Percentiles rank a stretch among this genome's conserved stretches.
Conservation (phyloP, 2,113 vertebrate species). For the Xyrauchen texanus region DNA sequence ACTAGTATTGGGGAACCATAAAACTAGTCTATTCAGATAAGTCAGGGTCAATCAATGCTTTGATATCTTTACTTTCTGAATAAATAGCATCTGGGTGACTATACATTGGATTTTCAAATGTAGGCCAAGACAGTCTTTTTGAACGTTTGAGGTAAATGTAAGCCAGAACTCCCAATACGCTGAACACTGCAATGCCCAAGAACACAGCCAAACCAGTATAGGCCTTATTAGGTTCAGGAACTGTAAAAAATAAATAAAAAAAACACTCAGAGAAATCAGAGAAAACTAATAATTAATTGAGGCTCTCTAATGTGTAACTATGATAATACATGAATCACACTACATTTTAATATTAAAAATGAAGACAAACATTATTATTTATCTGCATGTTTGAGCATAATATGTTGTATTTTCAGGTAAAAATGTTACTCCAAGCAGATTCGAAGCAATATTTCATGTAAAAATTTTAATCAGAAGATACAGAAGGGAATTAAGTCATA, state of each 20-base stretch:
- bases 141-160: constrained; percentile 72
- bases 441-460: not conserved
- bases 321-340: too few relatives aligned
- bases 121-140: constrained; percentile 46
- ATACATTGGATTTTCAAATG: constrained; percentile 82
- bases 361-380: too few relatives aligned
- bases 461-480: not conserved
- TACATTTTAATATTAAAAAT: too few relatives aligned
- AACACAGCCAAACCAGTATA: constrained; percentile 53
- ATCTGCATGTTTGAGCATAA: too few relatives aligned
- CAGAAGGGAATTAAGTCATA: not conserved
- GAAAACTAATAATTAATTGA: too few relatives aligned
- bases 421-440: too few relatives aligned
- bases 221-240: not conserved
- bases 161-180: constrained; percentile 66
- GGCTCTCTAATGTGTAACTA: not conserved
- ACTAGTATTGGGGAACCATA: not conserved
- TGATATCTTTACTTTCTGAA: constrained; percentile 70
- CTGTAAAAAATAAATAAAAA: not conserved
- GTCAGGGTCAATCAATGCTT: constrained; percentile 70
- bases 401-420: too few relatives aligned
- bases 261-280: too few relatives aligned
- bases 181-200: constrained; percentile 63
- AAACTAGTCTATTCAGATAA: constrained; percentile 18
- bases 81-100: constrained; percentile 64